These are phyloP conservation scores for Climacteris rufus DNA, from an alignment of 2,113 vertebrate genomes.

Conservation along the genomic window DNA sequence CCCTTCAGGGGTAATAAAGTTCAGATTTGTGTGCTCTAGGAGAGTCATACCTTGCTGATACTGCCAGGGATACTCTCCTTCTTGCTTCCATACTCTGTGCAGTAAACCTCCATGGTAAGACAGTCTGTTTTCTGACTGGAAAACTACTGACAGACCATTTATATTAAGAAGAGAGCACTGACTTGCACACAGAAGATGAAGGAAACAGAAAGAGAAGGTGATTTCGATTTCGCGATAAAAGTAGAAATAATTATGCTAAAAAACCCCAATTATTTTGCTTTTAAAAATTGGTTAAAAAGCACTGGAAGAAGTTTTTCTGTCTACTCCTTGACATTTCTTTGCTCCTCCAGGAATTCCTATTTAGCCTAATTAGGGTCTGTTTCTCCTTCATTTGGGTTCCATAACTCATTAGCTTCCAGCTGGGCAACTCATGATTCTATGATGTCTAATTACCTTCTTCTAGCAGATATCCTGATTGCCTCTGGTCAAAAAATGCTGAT, in stretches of 20 bases:
- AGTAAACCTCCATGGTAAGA: background rate
- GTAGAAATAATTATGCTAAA: background rate
- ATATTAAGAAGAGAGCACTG: background rate
- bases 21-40: background rate
- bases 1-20: background rate
- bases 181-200: background rate
- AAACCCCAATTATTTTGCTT: background rate
- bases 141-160: background rate
- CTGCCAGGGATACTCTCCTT: background rate
- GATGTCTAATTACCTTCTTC: conserved; percentile 62
- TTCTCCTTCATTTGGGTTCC: conserved; percentile 48
- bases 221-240: background rate
- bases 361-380: conserved; percentile 59
- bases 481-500: conserved; percentile 52
- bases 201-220: background rate
- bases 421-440: conserved; percentile 42
- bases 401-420: conserved; percentile 67
- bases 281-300: background rate
- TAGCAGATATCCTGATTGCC: conserved; percentile 34
- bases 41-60: background rate
- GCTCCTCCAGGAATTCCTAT: conserved; percentile 57
- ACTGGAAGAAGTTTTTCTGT: background rate
- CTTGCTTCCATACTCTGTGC: background rate
- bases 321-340: conserved; percentile 46
- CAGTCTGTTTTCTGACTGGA: background rate